Conservation (phyloP, 1,140 invertebrate genomes). For the silkworm (Bombyx mori) region DNA sequence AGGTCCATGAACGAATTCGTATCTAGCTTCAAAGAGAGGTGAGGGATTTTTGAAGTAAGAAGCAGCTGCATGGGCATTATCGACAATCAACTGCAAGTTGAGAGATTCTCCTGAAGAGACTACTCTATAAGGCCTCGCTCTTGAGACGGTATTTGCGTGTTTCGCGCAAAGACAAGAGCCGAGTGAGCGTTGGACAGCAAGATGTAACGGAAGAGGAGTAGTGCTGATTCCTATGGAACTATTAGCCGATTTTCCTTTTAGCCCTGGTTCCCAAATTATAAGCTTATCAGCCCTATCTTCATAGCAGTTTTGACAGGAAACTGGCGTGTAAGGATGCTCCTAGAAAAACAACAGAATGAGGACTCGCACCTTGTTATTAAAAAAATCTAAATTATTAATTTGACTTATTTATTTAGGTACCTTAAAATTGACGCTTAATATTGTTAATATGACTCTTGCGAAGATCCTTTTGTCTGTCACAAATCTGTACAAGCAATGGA, state of each 20-base stretch:
- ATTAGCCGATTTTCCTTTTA: slow-evolving; percentile 51
- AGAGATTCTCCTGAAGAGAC: slow-evolving; percentile 84
- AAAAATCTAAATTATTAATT: no score
- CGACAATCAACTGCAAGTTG: slow-evolving; percentile 84
- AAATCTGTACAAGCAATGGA: slow-evolving; percentile 87
- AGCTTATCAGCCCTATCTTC: slow-evolving; percentile 87
- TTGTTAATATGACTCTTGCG: slow-evolving; percentile 83
- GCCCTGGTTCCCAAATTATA: slow-evolving; percentile 80
- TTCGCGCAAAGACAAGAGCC: slow-evolving; percentile 78
- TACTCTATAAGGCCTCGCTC: slow-evolving; percentile 74
- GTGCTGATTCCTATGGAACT: slow-evolving; percentile 40
- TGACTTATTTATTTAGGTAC: slow-evolving; percentile 10
- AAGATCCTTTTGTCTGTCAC: slow-evolving; percentile 85
- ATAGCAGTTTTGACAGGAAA: slow-evolving; percentile 85
- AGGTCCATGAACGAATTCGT: slow-evolving; percentile 90
- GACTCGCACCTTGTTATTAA: no score
- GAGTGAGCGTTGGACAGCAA: slow-evolving; percentile 67
- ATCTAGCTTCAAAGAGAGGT: slow-evolving; percentile 86
- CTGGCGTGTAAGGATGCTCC: slow-evolving; percentile 83
- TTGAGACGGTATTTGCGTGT: slow-evolving; percentile 68
- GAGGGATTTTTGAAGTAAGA: slow-evolving; percentile 89
- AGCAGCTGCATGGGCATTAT: slow-evolving; percentile 83
- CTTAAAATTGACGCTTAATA: slow-evolving; percentile 80
- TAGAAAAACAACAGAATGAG: slow-evolving; percentile 43
- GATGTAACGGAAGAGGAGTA: slow-evolving; percentile 70